These are phyloP conservation scores for Caenorhabditis sulstoni DNA, from an alignment of 2,888 invertebrate species.

Conservation along the genomic window DNA sequence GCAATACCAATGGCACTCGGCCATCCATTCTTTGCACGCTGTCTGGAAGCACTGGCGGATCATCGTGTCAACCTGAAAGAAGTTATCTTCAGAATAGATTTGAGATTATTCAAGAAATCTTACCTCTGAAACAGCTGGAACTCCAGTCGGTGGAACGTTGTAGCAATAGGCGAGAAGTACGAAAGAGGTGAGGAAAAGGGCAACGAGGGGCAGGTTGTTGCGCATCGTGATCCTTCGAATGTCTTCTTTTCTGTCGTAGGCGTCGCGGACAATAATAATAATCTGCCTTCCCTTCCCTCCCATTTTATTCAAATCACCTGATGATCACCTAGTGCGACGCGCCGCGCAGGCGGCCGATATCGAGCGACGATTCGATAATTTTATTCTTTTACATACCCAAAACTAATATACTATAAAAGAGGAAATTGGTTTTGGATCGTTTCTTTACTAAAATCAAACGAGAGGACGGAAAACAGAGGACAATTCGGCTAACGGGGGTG, in stretches of 20 bases:
- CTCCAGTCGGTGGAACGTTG: slow-evolving; percentile 69
- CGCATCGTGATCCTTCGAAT: slow-evolving; percentile 42
- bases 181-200: slow-evolving; percentile 28
- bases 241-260: slow-evolving; percentile 1
- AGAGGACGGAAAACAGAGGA: slow-evolving; percentile 30
- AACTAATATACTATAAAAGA: slow-evolving; percentile 52
- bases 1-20: slow-evolving; percentile 77
- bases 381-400: slow-evolving; percentile 62
- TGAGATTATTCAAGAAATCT: no score
- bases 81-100: no score
- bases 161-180: slow-evolving; percentile 40
- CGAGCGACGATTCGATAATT: slow-evolving; percentile 51
- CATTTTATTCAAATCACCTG: slow-evolving; percentile 38
- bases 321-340: slow-evolving; percentile 17
- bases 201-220: slow-evolving; percentile 29
- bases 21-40: slow-evolving; percentile 76
- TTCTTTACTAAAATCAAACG: slow-evolving; percentile 37
- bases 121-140: slow-evolving; percentile 65
- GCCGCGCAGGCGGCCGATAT: no score
- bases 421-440: slow-evolving; percentile 37
- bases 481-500: slow-evolving; percentile 33
- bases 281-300: slow-evolving; percentile 18
- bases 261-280: slow-evolving; percentile 34
- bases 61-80: slow-evolving; percentile 72
- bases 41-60: slow-evolving; percentile 75